Base-by-base conservation (phyloP, 35 echinoderm and acorn worm genomes). In the Ophiothrix spiculata region DNA sequence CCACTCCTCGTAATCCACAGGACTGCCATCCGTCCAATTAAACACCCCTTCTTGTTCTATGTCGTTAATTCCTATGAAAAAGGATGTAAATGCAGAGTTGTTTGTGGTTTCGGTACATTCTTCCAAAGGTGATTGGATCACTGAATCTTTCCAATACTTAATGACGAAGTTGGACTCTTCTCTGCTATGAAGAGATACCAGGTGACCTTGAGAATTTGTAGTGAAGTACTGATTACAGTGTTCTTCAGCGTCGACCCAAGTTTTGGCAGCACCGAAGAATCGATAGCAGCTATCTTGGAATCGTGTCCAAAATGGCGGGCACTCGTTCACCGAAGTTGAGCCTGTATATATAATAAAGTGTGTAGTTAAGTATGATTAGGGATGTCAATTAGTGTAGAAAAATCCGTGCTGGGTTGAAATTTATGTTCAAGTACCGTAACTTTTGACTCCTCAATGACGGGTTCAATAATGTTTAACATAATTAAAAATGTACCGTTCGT, bases 281-380 rank as follows among this genome's bases (percentile, higher is more conserved):
- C 77, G 77, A 39, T 6, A 80, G 36, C 77, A 80, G 38, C 32
- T 4, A 17, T 23, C 2, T 16, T 29, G 3, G 77, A 23, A 80
- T 15, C 21, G 1, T 37, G 77, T 39, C 77, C 77, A 80, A 39
- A 80, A 37, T 11, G 77, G 37, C 42, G 77, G 77, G 42, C 77
- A 80, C 32, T 39, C 36, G 29, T 1, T 39, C 31, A 19, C 40
- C 0, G 32, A 14, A 4, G 35, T 25, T 0, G 42, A 23, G 4
- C 77, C 36, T n/a, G n/a, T n/a, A n/a, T n/a, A n/a, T n/a, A n/a
- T n/a, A n/a, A n/a, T n/a, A n/a, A n/a, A n/a, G n/a, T n/a, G n/a
- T n/a, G n/a, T n/a, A n/a, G n/a, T n/a, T n/a, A n/a, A n/a, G n/a
- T n/a, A n/a, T n/a, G n/a, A n/a, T n/a, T n/a, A n/a, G n/a, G n/a